phyloP scores from a whole-genome alignment of 2,797 vertebrate species.

The Brachymystax lenok region DNA sequence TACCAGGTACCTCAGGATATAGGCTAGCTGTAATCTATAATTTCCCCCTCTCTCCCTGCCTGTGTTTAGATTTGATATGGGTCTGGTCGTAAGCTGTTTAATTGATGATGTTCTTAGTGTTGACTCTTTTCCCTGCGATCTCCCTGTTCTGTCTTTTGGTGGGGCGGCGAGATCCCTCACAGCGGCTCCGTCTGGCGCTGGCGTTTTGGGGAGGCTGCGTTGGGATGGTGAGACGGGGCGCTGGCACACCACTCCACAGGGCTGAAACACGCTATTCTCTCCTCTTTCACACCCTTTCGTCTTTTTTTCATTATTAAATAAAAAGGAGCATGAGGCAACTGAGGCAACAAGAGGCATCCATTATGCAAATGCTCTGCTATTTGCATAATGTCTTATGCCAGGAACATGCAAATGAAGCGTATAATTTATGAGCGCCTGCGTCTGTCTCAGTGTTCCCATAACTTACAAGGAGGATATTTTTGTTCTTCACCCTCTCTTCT shows the following conservation, averaged over 20 bases:
- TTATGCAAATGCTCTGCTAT: conserved; percentile 91
- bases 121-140: background rate
- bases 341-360: conserved; percentile 94
- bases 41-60: conserved; percentile 1
- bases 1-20: background rate
- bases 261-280: conserved; percentile 40
- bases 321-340: conserved; percentile 85
- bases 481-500: conserved; percentile 48
- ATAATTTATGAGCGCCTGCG: conserved; percentile 96
- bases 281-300: conserved; percentile 48
- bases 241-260: conserved; percentile 24
- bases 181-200: background rate
- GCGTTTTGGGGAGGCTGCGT: conserved; percentile 16
- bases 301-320: conserved; percentile 76
- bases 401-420: conserved; percentile 93
- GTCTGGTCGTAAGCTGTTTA: conserved; percentile 23
- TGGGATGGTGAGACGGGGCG: background rate
- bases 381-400: conserved; percentile 98
- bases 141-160: background rate
- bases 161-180: background rate
- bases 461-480: conserved; percentile 83
- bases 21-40: background rate
- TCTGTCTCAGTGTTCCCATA: conserved; percentile 91
- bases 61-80: conserved; percentile 11
- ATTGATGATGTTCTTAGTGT: conserved; percentile 32